A percentile compares a stretch with the other conserved stretches of the same genome.
These are phyloP conservation scores for Eupithecia inturbata DNA, from an alignment of 2,888 invertebrate genomes.

Conservation along the genomic window DNA sequence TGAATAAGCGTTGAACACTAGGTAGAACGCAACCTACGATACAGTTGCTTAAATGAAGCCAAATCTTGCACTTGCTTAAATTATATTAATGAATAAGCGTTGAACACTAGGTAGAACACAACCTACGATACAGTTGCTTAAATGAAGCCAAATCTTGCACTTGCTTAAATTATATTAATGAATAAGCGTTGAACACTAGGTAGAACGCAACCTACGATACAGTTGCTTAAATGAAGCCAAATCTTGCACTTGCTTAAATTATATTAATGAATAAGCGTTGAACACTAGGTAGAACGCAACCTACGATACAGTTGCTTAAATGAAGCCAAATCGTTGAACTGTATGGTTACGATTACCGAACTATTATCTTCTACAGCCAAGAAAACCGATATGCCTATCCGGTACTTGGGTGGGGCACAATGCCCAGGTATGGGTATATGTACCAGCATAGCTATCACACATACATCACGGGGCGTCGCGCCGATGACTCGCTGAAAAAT, in stretches of 20 bases:
- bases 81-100: constrained; percentile 5
- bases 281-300: too few species aligned
- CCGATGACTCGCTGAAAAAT: constrained; percentile 49
- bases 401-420: background rate
- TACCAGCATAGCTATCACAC: constrained; percentile 7
- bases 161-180: constrained; percentile 23
- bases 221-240: too few species aligned
- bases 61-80: constrained; percentile 37
- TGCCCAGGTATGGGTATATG: background rate
- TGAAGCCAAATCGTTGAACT: constrained; percentile 4
- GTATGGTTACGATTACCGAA: background rate
- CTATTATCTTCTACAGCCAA: background rate
- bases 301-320: too few species aligned
- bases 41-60: constrained; percentile 20
- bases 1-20: background rate
- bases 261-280: too few species aligned
- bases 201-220: background rate
- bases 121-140: too few species aligned
- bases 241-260: too few species aligned
- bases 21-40: background rate
- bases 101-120: background rate
- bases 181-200: background rate
- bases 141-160: constrained; percentile 35
- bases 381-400: background rate
- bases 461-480: too few species aligned